Evolutionary conservation across 2,797 vertebrate genomes (phyloP), one percentile per base, ranked within the genome.

Genomic region (Halcyon chelicuti): DNA sequence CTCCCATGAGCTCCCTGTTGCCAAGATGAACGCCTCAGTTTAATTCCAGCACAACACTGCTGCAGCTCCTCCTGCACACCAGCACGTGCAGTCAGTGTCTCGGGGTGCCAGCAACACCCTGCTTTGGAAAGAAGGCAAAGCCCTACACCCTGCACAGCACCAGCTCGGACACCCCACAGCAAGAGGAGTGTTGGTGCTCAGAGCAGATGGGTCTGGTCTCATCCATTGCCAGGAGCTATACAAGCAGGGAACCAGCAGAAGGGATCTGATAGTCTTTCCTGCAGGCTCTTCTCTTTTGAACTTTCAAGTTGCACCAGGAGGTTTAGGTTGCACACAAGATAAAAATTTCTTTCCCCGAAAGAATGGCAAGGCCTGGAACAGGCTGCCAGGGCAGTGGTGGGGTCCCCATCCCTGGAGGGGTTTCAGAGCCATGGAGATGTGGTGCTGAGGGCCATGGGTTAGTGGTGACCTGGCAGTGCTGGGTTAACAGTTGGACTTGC

Each of bases 51-150:
- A 28, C 3, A 1, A 47, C 12, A 40, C 86, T 28, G 39, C 29
- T 22, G 8, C 40, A 7, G 9, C 55, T 39, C 40, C 14, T 60
- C 8, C 20, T 26, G 29, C 47, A 22, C 1, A 0, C 31, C 18
- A 22, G 58, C 60, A 40, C 7, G 0, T 0, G 1, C 29, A 58
- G 28, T 8, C 23, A 9, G n/a, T 11, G 37, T 19, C 61, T 47
- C 23, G 12, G 63, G 0, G 1, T 8, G 21, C 21, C 39, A 28
- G 37, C 29, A 46, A 40, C 35, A 16, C 26, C 68, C 31, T 18
- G 5, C 13, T 44, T 55, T 29, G 40, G 60, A 29, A 31, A 46
- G 22, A 71, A 55, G 63, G 52, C 58, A 31, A 42, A 76, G 40
- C 47, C n/a, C 21, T 7, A 5, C 7, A 10, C 60, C 46, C 39